These are phyloP conservation scores for Pogonocichla stellata DNA, from an alignment of 2,113 vertebrate genomes.

Conservation along the genomic window DNA sequence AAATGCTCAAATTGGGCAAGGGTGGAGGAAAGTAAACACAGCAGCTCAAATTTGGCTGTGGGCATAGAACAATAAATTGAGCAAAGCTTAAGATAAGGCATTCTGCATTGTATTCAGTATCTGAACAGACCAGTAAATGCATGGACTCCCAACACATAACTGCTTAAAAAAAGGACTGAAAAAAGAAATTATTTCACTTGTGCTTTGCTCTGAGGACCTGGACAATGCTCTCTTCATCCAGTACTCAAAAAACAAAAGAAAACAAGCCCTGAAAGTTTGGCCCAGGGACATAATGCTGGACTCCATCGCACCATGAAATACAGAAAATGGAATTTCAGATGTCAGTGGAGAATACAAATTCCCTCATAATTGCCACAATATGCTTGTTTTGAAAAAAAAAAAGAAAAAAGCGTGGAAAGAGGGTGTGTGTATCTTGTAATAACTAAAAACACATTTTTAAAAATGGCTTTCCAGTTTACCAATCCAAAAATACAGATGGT, in stretches of 20 bases:
- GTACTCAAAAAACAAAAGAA: neutral
- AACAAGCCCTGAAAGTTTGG: neutral
- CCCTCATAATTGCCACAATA: neutral
- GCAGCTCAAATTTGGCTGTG: neutral
- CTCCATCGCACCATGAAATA: neutral
- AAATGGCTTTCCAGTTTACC: neutral
- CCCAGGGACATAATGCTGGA: neutral
- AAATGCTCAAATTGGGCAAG: neutral
- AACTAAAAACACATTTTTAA: slow-evolving; percentile 19
- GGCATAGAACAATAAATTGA: neutral
- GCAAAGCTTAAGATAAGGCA: neutral
- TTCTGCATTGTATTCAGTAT: neutral
- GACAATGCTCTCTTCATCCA: neutral
- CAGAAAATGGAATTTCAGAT: slow-evolving; percentile 21
- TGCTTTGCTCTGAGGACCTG: neutral
- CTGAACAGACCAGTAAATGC: neutral
- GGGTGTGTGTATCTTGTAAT: neutral
- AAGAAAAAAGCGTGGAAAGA: fast-evolving
- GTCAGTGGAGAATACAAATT: slow-evolving; percentile 6
- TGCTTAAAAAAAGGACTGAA: neutral
- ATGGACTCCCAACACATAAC: neutral
- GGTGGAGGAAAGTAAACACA: neutral
- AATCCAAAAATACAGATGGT: neutral
- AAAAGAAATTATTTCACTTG: neutral
- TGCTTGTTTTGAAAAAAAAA: neutral